Evolutionary conservation across 2,888 invertebrate genomes (phyloP).

Genomic region (Philaethria dido): DNA sequence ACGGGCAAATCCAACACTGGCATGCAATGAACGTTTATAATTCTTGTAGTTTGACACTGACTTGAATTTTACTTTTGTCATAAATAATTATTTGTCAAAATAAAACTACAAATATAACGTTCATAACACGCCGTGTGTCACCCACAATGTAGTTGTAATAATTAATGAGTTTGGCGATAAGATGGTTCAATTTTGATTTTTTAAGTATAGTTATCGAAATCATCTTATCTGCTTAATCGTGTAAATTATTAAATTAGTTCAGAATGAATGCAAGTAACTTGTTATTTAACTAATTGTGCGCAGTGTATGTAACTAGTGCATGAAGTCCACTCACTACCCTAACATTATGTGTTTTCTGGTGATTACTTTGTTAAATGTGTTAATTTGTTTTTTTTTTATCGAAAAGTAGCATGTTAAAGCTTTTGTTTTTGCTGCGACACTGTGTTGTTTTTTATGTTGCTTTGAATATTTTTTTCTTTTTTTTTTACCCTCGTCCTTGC

Average conservation of each 20-base stretch:
- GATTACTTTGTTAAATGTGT: conserved; percentile 44
- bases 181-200: neutral
- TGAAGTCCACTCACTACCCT: conserved; percentile 24
- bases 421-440: conserved; percentile 76
- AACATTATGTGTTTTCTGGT: conserved; percentile 61
- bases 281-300: conserved; percentile 34
- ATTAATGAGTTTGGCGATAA: conserved; percentile 30
- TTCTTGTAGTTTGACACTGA: neutral
- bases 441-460: conserved; percentile 75
- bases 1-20: too few species aligned
- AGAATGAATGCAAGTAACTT: conserved; percentile 4
- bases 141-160: conserved; percentile 44
- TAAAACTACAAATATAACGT: conserved; percentile 1
- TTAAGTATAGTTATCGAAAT: conserved; percentile 39
- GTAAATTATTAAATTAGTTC: neutral
- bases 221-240: conserved; percentile 31
- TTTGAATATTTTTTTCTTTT: conserved; percentile 74
- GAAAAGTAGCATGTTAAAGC: conserved; percentile 54
- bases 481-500: conserved; percentile 53
- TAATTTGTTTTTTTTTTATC: conserved; percentile 45
- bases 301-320: conserved; percentile 42
- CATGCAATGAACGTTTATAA: neutral
- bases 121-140: neutral
- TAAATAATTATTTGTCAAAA: too few species aligned
- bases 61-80: too few species aligned